Evolutionary conservation across 2,113 vertebrate genomes (phyloP), one percentile per base, ranked within the genome.

Genomic region (Sturnira hondurensis): DNA sequence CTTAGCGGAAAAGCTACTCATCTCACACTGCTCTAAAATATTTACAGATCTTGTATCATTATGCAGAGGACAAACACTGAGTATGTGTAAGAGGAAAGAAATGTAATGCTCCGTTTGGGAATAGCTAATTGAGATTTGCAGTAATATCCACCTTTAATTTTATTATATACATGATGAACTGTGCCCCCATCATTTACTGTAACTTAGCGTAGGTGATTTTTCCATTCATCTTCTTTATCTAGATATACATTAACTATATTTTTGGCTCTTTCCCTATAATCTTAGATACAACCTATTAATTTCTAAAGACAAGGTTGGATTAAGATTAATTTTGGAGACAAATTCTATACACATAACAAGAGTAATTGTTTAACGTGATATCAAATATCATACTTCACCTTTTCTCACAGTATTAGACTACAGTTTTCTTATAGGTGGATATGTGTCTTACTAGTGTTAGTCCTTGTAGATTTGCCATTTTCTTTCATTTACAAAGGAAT

Each of bases 121-220:
- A 93, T 50, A 81, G 43, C 31, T 96, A 89, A 91, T 83, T 65
- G 24, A 92, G 87, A 88, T 86, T 86, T 97, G n/a, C 17, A 97
- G 86, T 94, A 95, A 94, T 33, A 96, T 86, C 91, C 95, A 11
- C 65, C 91, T 95, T 92, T 96, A 93, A 73, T 94, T 80, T 92
- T 67, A 38, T 71, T 87, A 68, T 58, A 24, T 56, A 22, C 19
- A 22, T 13, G 77, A 65, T 82, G 13, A 38, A 68, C 31, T 81
- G 24, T 93, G n/a, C 4, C 41, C 24, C 67, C 31, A 74, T 47
- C 33, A 96, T 74, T 91, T 96, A 78, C 0, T 73, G 20, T 63
- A 82, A 91, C 17, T 41, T 58, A 91, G 36, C 41, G n/a, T 13
- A 77, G 36, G 61, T 90, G n/a, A 86, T 26, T 67, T 80, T 89